Evolutionary conservation across 2,113 vertebrate species (phyloP), one percentile per base, ranked within the genome.

Genomic region (Clarias gariepinus): DNA sequence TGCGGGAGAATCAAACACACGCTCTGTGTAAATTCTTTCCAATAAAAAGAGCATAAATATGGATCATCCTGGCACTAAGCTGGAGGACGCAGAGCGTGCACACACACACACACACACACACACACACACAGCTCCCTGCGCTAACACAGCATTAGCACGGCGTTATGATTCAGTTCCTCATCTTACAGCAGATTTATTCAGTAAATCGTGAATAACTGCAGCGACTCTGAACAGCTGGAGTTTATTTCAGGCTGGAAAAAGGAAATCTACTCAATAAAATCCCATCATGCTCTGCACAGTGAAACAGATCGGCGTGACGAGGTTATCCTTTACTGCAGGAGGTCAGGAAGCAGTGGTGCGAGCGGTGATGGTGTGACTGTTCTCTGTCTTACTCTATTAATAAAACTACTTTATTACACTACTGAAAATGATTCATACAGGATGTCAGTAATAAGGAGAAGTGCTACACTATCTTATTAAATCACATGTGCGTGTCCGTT

Each of bases 1-100:
- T 8, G 66, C 69, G 21, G 69, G 33, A 73, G 33, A 73, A 73
- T 73, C 33, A 36, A 3, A 21, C 21, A 52, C 19, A 25, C 3
- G 23, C 52, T 33, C 47, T 79, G 84, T 80, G 23, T 58, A 82
- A 81, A 64, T 84, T 84, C 74, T 11, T 16, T 90, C 87, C 87
- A 91, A 88, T 85, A 87, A 66, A 88, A 90, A 91, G 19, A 61
- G 88, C 73, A 89, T 87, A 88, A 76, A 68, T 63, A 58, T 63
- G 81, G 87, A 87, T 76, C 36, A n/a, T 55, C 81, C n/a, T 4
- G n/a, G 21, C 41, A 71, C 61, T 23, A 10, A 87, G 25, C 57
- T 76, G 78, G 52, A n/a, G 52, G 25, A 85, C 68, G 47, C 12
- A 18, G 7, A 47, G 47, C 6, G 6, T 47, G 47, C 47, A 8